phyloP scores from a whole-genome alignment of 2,888 invertebrate species.

The Drosophila recens region DNA sequence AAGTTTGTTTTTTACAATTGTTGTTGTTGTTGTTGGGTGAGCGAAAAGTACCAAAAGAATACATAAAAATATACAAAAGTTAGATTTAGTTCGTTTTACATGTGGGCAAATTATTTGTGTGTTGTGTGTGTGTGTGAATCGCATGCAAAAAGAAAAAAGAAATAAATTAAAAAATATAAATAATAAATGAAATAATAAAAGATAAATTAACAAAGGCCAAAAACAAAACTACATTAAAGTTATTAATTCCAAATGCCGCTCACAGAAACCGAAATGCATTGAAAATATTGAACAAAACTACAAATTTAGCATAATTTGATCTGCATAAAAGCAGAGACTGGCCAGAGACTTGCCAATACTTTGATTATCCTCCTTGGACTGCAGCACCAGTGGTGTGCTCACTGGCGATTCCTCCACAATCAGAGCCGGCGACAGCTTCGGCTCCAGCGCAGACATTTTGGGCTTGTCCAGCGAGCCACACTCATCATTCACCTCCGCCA shows the following conservation, averaged over 20 bases:
- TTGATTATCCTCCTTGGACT: constrained; percentile 68
- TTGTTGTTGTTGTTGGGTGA: constrained; percentile 56
- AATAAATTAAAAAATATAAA: constrained; percentile 49
- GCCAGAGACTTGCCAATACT: constrained; percentile 81
- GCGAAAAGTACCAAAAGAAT: constrained; percentile 62
- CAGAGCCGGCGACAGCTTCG: constrained; percentile 74
- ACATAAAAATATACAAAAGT: constrained; percentile 69
- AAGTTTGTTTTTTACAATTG: constrained; percentile 53
- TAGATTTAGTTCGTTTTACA: constrained; percentile 48
- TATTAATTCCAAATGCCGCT: constrained; percentile 19
- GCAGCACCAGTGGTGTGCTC: constrained; percentile 42
- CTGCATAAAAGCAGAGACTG: constrained; percentile 27
- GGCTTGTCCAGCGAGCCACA: constrained; percentile 69
- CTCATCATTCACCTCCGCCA: constrained; percentile 85
- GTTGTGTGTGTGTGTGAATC: constrained; percentile 29
- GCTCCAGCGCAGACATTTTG: constrained; percentile 22
- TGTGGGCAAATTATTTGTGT: constrained; percentile 23
- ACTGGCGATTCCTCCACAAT: constrained; percentile 72
- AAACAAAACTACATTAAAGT: constrained; percentile 30
- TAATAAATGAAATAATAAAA: constrained; percentile 39
- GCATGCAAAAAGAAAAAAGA: constrained; percentile 76
- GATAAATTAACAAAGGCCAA: constrained; percentile 28
- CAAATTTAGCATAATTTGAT: constrained; percentile 14
- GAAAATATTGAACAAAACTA: constrained; percentile 30
- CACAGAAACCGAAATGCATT: constrained; percentile 52